Evolutionary conservation across 1,140 invertebrate genomes (phyloP).

Genomic region (Lepidostoma basale): DNA sequence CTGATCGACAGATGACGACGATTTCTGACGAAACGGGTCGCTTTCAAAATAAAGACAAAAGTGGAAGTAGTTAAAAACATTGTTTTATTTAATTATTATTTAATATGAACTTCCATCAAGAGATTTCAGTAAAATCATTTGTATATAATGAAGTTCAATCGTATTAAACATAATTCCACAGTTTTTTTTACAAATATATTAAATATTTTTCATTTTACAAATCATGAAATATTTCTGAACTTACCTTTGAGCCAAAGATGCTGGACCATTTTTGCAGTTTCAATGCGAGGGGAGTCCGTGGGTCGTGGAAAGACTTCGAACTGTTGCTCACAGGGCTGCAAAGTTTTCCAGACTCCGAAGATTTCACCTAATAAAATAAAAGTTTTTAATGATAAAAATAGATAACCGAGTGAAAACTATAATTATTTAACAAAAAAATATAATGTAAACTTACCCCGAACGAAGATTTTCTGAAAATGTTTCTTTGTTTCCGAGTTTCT

Average conservation of each 20-base stretch:
- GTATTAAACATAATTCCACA: no score
- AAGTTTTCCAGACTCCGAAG: not conserved
- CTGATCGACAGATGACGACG: no score
- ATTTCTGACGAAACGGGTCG: no score
- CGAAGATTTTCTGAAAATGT: conserved; percentile 2
- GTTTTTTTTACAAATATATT: no score
- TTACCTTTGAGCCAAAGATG: conserved; percentile 19
- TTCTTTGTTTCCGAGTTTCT: conserved; percentile 1
- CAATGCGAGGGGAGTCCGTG: not conserved
- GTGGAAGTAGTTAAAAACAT: no score
- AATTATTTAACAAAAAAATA: not conserved
- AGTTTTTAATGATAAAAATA: no score
- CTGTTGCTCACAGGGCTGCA: not conserved
- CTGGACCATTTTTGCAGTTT: conserved; percentile 16
- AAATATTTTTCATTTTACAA: not conserved
- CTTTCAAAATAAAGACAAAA: no score
- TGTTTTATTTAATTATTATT: no score
- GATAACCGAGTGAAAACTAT: not conserved
- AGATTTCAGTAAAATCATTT: no score
- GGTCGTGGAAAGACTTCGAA: conserved; percentile 1
- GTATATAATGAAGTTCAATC: no score
- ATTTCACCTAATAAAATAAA: conserved; percentile 5
- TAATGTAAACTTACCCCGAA: not conserved
- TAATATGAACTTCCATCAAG: no score
- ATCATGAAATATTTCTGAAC: not conserved